phyloP scores from a whole-genome alignment of 2,888 invertebrate genomes.

The Eupithecia centaureata region DNA sequence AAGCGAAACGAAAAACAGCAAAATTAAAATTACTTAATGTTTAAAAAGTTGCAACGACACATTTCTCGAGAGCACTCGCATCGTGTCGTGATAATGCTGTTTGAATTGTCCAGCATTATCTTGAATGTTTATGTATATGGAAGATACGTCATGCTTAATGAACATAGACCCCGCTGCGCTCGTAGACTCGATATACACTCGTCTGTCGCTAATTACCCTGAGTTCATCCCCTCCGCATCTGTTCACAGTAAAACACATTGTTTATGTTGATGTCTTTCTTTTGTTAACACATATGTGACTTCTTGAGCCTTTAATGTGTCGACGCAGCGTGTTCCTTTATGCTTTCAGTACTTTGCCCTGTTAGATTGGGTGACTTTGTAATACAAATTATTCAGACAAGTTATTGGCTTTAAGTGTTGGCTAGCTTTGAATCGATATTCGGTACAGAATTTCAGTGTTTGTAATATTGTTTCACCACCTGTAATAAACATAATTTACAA shows the following conservation, averaged over 20 bases:
- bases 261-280: background rate
- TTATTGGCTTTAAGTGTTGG: background rate
- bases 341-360: background rate
- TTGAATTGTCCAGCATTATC: no score
- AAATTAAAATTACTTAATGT: no score
- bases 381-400: background rate
- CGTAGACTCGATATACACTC: slow-evolving; percentile 1
- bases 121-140: background rate
- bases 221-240: slow-evolving; percentile 19
- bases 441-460: no score
- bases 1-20: no score
- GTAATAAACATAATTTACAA: no score
- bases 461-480: no score
- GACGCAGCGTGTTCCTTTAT: background rate
- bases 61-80: no score
- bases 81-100: no score
- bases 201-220: slow-evolving; percentile 44
- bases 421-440: no score
- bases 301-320: background rate
- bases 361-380: background rate
- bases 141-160: background rate
- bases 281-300: slow-evolving; percentile 5
- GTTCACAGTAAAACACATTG: slow-evolving; percentile 37
- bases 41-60: no score
- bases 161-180: background rate